phyloP scores from a whole-genome alignment of 2,888 invertebrate genomes.

The Machimus rusticus region DNA sequence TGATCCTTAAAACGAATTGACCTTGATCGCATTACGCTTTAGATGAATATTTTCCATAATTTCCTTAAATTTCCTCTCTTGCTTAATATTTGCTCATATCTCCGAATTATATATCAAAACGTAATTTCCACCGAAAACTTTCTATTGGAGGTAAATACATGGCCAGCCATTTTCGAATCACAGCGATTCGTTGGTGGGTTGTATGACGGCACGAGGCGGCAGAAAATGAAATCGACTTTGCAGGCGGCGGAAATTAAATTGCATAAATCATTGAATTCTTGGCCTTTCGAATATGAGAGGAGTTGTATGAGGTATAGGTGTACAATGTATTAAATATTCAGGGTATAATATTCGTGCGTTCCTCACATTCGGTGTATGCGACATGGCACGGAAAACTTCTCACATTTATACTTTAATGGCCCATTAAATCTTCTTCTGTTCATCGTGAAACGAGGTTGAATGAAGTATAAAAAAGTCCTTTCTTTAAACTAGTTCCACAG shows the following conservation, averaged over 20 bases:
- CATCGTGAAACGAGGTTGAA: background rate
- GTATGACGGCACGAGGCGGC: background rate
- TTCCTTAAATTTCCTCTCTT: background rate
- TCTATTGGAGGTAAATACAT: background rate
- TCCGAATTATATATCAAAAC: background rate
- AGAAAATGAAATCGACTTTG: background rate
- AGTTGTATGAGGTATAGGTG: background rate
- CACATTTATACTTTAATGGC: background rate
- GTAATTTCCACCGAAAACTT: background rate
- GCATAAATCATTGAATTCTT: conserved; percentile 22
- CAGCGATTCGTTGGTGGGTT: background rate
- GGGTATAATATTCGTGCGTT: background rate
- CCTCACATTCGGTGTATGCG: background rate
- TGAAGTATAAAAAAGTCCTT: background rate
- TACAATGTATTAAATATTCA: background rate
- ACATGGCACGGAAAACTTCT: background rate
- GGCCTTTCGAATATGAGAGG: background rate
- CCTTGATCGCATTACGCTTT: background rate
- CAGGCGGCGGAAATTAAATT: conserved; percentile 20
- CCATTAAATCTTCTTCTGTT: background rate
- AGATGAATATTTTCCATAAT: background rate
- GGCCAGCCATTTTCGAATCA: background rate
- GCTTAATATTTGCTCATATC: background rate
- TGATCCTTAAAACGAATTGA: background rate
- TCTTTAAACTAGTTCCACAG: background rate